Conservation (phyloP, 2,797 vertebrate genomes). For the Mionectes olivaceus region DNA sequence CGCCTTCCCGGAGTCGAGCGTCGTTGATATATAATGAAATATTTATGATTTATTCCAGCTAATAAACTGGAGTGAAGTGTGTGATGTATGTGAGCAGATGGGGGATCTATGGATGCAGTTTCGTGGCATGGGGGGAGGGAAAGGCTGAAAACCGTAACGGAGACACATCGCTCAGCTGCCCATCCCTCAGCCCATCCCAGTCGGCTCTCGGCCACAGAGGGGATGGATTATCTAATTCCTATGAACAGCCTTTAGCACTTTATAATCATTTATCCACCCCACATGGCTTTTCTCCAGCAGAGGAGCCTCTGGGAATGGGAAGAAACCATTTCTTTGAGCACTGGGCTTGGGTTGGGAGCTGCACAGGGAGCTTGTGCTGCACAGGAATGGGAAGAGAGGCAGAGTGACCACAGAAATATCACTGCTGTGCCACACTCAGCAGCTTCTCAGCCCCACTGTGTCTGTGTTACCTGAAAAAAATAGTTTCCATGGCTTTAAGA, state of each 20-base stretch:
- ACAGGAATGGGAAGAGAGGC: not conserved
- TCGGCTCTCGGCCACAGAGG: not conserved
- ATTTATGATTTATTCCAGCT: constrained; percentile 97
- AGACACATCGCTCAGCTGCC: not conserved
- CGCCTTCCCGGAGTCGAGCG: constrained; percentile 82
- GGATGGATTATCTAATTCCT: not conserved
- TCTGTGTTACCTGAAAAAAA: not conserved
- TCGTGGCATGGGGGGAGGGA: not conserved
- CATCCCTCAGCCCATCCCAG: not conserved
- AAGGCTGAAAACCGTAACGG: not conserved
- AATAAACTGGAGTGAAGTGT: constrained; percentile 94
- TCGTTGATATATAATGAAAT: constrained; percentile 92
- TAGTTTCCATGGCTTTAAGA: not conserved
- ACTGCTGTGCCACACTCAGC: not conserved
- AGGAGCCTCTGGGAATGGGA: not conserved
- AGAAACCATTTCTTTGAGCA: not conserved
- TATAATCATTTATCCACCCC: not conserved
- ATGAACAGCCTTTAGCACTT: not conserved
- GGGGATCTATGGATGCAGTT: constrained; percentile 84
- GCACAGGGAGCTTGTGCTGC: not conserved
- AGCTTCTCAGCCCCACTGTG: not conserved
- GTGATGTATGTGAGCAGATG: constrained; percentile 92
- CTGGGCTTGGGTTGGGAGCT: not conserved
- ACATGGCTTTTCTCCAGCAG: not conserved
- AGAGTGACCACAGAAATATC: not conserved